Evolutionary conservation across 1,140 invertebrate species (phyloP), one percentile per base, ranked within the genome.

Genomic region (Conus ventricosus): DNA sequence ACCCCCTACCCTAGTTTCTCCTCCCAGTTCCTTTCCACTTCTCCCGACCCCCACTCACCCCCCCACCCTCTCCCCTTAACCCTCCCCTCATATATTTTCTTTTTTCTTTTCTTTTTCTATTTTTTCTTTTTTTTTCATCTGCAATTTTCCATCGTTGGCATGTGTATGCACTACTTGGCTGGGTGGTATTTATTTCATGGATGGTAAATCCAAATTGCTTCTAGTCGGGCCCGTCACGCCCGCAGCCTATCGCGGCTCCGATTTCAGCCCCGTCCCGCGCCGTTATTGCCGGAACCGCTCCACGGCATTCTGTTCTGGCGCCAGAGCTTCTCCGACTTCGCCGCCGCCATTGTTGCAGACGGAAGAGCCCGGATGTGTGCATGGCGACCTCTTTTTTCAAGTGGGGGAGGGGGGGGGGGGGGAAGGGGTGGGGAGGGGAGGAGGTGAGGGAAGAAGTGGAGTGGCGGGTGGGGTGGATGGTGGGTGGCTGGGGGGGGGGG

Each of bases 131-230:
- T 54, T 23, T 54, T 54, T 23, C 80, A 81, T 78, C 76, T 78
- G 25, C 76, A 78, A 78, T 78, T 78, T 39, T 51, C 80, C 80
- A 81, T 81, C 80, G 7, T 23, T 54, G 53, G 80, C 80, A 81
- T 81, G 53, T 81, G 53, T 54, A 51, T 54, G 53, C 80, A 81
- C 51, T 54, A 23, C 51, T 54, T 54, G 80, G 80, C 51, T 17
- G 51, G 80, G 80, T 17, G 80, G 80, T 81, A 81, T 81, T 81
- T 81, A 81, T 81, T 81, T 81, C 80, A 81, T 81, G 80, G 80
- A 53, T 53, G 80, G 80, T 81, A 81, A 81, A 81, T 81, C 80
- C 80, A 81, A 81, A 81, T 81, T 81, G 80, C 80, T 81, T 81
- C 80, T 81, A 54, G 54, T 54, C 51, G 80, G 80, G 51, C 39